Base-by-base conservation (phyloP, 2,888 invertebrate genomes). In the Mystacides longicornis region DNA sequence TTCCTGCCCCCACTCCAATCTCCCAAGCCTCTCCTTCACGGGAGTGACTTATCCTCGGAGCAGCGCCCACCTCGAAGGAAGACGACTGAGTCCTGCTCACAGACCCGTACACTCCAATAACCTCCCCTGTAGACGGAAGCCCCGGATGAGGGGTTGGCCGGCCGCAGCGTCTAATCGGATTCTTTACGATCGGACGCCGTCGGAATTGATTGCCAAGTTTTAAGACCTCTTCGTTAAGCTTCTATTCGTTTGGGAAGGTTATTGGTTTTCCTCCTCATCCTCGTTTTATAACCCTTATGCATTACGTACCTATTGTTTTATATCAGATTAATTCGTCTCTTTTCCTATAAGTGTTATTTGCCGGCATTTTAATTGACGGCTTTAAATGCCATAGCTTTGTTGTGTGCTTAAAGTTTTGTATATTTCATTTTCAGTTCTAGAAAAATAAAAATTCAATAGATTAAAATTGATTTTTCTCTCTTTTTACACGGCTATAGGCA, bases 181-280 rank as follows among this genome's bases (percentile, higher is more conserved):
- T 48, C 48, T 48, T 48, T 48, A 48, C 48, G 48, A 48, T 21
- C 23, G 21, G 46, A 37, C 37, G 16, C 37, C 14, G 14, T 37
- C 16, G 14, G 37, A 37, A 37, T 37, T 37, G 37, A 37, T 37
- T 14, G 14, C 37, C 37, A 7, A 37, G 16, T 37, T n/a, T 37
- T 37, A 14, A 37, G 14, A 14, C 37, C 37, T 14, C 37, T 27
- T 27, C 27, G 14, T 37, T n/a, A n/a, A n/a, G 37, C 14, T 37
- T 37, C 14, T 7, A 37, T 11, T 27, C 27, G 27, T 27, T 27
- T 27, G 3, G 4, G 4, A 16, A 37, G 14, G 14, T 7, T n/a
- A 37, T 37, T 37, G 37, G 37, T 37, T 3, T 37, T 37, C 27
- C 11, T 27, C 11, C 27, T 11, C 27, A 7, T 27, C 7, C 27